Evolutionary conservation across 1,140 invertebrate species (phyloP), one percentile per base, ranked within the genome.

Genomic region (Microplitis mediator): DNA sequence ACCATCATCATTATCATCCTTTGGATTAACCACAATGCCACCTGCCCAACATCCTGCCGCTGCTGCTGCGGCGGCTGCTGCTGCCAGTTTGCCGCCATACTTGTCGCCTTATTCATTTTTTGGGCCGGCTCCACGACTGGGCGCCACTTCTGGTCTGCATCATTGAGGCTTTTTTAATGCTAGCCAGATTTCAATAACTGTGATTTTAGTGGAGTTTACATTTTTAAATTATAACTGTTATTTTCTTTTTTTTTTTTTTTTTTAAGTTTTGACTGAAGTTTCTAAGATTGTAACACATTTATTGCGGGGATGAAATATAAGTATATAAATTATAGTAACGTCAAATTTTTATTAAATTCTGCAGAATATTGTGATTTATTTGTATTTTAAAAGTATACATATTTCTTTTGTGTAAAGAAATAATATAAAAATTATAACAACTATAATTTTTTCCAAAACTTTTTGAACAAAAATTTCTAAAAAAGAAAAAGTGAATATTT

Each of bases 41-140:
- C 89, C 90, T 51, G 91, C 92, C 83, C 90, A 91, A 23, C 92
- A 89, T 54, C 67, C 77, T 36, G 63, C 51, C 23, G 62, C 70
- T 60, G 70, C 58, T 61, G 66, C 76, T 3, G 77, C 81, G 1
- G 63, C 51, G 16, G 62, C 70, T 50, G 70, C 58, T 61, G 66
- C 76, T 3, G 77, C 81, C 1, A 81, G 79, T 9, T 87, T 92
- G 76, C 91, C 90, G 1, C 91, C 92, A 23, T 96, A 96, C 82
- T 94, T 95, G 80, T 93, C 94, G 2, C 94, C 95, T 1, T 96
- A 95, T 83, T 92, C 94, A 16, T 85, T 96, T 23, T 97, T 96
- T 79, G 93, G 93, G n/a, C 14, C 56, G 9, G 76, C 74, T 8
- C 94, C 95, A 34, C 89, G 95, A 78, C 87, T 94, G 66, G 92